Conservation (phyloP, 2,113 vertebrate genomes). For the Clupea harengus region DNA sequence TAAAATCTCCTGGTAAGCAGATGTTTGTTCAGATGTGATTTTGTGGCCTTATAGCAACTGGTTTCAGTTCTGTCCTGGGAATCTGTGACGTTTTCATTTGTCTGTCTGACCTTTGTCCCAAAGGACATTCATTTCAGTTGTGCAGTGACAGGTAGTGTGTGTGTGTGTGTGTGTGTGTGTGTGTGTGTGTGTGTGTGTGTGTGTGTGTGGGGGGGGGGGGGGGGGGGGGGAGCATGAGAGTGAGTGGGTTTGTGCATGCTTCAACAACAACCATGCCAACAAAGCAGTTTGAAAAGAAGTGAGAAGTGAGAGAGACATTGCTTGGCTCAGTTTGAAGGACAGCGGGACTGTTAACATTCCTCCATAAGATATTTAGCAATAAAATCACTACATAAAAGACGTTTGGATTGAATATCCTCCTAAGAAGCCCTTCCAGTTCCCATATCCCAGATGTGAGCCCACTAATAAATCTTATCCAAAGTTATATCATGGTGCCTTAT, state of each 20-base stretch:
- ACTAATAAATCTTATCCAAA: background rate
- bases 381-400: background rate
- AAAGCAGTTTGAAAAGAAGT: background rate
- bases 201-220: background rate
- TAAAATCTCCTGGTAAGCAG: background rate
- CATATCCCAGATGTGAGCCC: background rate
- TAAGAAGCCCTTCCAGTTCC: background rate
- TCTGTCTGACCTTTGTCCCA: background rate
- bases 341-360: background rate
- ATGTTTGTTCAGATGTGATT: background rate
- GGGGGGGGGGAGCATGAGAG: background rate
- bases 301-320: background rate
- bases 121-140: background rate
- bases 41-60: background rate
- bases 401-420: background rate
- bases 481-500: background rate
- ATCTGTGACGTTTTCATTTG: background rate
- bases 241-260: background rate
- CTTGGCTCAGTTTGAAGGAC: background rate
- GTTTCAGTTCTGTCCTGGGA: background rate
- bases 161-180: background rate
- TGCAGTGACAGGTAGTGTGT: background rate
- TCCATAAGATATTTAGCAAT: background rate
- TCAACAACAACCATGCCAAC: background rate
- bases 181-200: background rate